Conservation (phyloP, 2,113 vertebrate genomes). For the Ceuthmochares aereus region DNA sequence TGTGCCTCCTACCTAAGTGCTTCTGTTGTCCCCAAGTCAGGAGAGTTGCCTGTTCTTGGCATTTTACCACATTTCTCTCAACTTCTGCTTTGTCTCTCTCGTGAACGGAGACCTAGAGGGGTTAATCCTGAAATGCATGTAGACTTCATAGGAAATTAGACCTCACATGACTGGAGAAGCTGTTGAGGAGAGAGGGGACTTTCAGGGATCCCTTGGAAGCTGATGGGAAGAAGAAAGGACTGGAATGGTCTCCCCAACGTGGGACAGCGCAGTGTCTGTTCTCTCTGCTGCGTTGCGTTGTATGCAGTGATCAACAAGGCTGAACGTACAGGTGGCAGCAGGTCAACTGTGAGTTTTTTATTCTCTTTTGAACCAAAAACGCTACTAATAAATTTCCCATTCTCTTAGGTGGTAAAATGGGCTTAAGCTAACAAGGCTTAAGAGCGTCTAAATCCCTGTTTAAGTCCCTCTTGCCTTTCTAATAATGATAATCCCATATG, state of each 20-base stretch:
- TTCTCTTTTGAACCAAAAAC: not conserved
- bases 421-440: not conserved
- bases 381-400: not conserved
- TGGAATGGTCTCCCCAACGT: fast-evolving
- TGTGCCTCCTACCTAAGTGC: not conserved
- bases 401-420: not conserved
- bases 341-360: not conserved
- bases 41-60: not conserved
- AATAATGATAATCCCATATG: not conserved
- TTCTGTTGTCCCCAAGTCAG: not conserved
- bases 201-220: not conserved
- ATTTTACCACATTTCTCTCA: not conserved
- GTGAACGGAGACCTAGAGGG: not conserved
- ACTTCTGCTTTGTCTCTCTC: not conserved
- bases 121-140: not conserved
- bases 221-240: not conserved
- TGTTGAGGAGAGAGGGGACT: not conserved
- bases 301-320: fast-evolving
- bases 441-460: not conserved
- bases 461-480: conserved; percentile 2
- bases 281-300: not conserved
- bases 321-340: not conserved
- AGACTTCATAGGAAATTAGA: not conserved
- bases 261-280: fast-evolving
- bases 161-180: not conserved